A percentile compares a stretch with the other conserved stretches of the same genome.
These are phyloP conservation scores for Mercenaria mercenaria DNA, from an alignment of 1,140 invertebrate genomes.

Conservation along the genomic window DNA sequence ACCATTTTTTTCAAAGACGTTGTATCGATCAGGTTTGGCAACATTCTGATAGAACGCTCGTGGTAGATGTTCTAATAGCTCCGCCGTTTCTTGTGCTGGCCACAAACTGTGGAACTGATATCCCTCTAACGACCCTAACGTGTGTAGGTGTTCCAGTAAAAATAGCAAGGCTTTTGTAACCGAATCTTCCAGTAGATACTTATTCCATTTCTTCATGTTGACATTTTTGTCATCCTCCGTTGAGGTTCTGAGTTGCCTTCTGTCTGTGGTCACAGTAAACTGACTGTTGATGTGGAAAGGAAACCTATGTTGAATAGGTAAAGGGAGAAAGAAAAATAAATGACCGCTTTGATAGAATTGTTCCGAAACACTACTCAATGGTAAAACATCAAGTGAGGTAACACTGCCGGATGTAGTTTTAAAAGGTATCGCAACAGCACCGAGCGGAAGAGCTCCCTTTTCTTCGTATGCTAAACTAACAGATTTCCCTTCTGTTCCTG, in stretches of 20 bases:
- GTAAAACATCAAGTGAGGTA: neutral
- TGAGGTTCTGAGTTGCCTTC: slow-evolving; percentile 48
- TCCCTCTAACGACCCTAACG: neutral
- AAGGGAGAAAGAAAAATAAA: slow-evolving; percentile 73
- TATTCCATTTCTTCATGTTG: slow-evolving; percentile 74
- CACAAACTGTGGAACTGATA: slow-evolving; percentile 41
- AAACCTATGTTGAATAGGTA: slow-evolving; percentile 64
- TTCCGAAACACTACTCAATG: slow-evolving; percentile 2
- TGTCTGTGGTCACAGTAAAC: slow-evolving; percentile 70
- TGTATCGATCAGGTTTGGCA: neutral
- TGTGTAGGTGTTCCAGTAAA: slow-evolving; percentile 22
- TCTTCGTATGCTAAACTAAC: neutral
- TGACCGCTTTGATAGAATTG: slow-evolving; percentile 73
- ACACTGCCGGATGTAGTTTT: neutral
- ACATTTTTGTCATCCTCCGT: slow-evolving; percentile 69
- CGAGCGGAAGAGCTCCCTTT: slow-evolving; percentile 69
- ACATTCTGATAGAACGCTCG: neutral
- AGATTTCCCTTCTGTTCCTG: slow-evolving; percentile 56
- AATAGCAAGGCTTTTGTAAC: slow-evolving; percentile 46
- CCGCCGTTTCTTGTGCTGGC: slow-evolving; percentile 21
- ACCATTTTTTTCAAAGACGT: neutral
- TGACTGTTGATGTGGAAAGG: slow-evolving; percentile 76
- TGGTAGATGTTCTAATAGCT: neutral
- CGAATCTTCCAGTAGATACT: slow-evolving; percentile 66
- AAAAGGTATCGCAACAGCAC: slow-evolving; percentile 64